Evolutionary conservation across 2,888 invertebrate species (phyloP).

Genomic region (Drosophila recens): DNA sequence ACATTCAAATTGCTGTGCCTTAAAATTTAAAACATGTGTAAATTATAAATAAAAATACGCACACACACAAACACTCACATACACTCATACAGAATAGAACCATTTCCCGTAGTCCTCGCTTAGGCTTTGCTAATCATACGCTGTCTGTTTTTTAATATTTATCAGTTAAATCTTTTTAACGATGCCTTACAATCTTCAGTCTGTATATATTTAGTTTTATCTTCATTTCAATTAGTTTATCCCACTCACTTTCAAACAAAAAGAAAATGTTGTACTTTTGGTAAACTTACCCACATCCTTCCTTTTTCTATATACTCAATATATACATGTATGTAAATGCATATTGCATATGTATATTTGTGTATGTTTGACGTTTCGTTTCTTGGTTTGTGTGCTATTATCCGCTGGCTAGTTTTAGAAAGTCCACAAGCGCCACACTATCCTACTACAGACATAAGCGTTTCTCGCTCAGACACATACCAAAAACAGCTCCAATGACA

Average conservation of each 20-base stretch:
- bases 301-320: constrained; percentile 6
- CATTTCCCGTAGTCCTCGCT: constrained; percentile 40
- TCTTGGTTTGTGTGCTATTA: constrained; percentile 64
- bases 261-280: constrained; percentile 17
- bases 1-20: constrained; percentile 37
- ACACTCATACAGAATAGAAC: constrained; percentile 1
- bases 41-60: not conserved
- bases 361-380: constrained; percentile 47
- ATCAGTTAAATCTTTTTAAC: not conserved
- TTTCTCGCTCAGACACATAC: constrained; percentile 82
- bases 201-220: constrained; percentile 17
- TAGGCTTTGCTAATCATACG: constrained; percentile 33
- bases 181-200: constrained; percentile 2
- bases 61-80: not conserved
- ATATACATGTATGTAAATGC: not conserved
- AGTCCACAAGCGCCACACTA: constrained; percentile 80
- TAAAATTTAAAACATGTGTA: not conserved
- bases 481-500: constrained; percentile 76
- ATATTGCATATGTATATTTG: constrained; percentile 14
- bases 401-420: constrained; percentile 82
- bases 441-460: constrained; percentile 83
- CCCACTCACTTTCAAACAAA: constrained; percentile 6
- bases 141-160: not conserved
- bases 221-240: not conserved
- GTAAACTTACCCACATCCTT: constrained; percentile 36